Conservation (phyloP, 2,797 vertebrate species). For the Carcharodon carcharias region DNA sequence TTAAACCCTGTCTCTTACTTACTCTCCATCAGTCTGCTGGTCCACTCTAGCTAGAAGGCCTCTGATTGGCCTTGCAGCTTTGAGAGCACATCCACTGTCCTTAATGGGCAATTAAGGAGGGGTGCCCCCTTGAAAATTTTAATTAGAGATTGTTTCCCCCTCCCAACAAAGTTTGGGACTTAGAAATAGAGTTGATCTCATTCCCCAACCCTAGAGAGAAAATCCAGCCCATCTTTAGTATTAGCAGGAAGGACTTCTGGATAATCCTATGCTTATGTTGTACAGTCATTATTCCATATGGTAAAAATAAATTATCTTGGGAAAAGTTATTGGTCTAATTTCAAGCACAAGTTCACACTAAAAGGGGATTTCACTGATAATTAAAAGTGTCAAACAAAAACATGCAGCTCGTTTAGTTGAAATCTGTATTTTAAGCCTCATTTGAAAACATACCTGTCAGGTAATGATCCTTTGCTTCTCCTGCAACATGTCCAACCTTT, state of each 20-base stretch:
- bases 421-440: neutral
- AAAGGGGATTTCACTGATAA: neutral
- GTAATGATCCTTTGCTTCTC: neutral
- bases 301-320: neutral
- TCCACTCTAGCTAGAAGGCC: no score
- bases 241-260: neutral
- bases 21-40: no score
- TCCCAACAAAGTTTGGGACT: no score
- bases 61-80: no score
- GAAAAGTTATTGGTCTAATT: neutral
- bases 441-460: neutral
- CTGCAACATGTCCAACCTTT: neutral
- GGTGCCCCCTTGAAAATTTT: no score
- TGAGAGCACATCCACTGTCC: no score
- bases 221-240: neutral
- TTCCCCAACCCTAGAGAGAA: no score
- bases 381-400: neutral
- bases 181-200: no score
- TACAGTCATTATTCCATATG: neutral
- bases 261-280: neutral
- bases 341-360: neutral
- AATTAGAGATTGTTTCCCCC: no score
- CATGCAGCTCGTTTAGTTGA: neutral
- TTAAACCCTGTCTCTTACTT: no score
- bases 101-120: no score